These are phyloP conservation scores for Poecilia wingei DNA, from an alignment of 2,797 vertebrate species.

Conservation along the genomic window DNA sequence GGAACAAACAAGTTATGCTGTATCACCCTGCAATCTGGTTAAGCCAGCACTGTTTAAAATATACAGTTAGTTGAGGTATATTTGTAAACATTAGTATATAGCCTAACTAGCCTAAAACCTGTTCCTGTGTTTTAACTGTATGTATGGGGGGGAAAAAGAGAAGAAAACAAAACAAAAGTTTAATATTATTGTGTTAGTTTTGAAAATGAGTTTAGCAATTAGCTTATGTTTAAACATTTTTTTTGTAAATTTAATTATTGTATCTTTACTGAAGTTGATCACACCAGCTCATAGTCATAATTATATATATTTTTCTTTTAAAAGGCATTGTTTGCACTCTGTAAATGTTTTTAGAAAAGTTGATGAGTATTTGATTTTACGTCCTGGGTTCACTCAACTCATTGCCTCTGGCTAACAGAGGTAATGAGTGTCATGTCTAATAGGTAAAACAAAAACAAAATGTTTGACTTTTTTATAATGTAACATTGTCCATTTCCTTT, in stretches of 20 bases:
- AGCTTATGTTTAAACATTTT: neutral
- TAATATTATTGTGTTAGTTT: neutral
- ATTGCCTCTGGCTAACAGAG: neutral
- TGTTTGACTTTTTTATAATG: neutral
- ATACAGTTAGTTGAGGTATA: neutral
- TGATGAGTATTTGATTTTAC: neutral
- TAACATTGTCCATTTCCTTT: neutral
- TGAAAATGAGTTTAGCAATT: neutral
- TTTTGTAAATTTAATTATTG: neutral
- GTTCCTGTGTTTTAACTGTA: neutral
- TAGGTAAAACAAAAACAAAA: too few relatives aligned
- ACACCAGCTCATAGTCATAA: neutral
- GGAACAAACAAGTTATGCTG: neutral
- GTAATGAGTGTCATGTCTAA: too few relatives aligned
- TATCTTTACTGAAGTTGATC: neutral
- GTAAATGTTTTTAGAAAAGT: neutral
- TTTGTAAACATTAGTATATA: neutral
- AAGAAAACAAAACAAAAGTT: neutral
- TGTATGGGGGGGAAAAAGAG: neutral
- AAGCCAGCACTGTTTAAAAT: neutral
- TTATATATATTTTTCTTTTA: neutral
- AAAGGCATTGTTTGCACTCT: neutral
- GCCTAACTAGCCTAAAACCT: neutral
- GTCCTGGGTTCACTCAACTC: neutral
- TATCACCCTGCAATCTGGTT: neutral